phyloP scores from a whole-genome alignment of 1,140 invertebrate genomes.

The Triops cancriformis region DNA sequence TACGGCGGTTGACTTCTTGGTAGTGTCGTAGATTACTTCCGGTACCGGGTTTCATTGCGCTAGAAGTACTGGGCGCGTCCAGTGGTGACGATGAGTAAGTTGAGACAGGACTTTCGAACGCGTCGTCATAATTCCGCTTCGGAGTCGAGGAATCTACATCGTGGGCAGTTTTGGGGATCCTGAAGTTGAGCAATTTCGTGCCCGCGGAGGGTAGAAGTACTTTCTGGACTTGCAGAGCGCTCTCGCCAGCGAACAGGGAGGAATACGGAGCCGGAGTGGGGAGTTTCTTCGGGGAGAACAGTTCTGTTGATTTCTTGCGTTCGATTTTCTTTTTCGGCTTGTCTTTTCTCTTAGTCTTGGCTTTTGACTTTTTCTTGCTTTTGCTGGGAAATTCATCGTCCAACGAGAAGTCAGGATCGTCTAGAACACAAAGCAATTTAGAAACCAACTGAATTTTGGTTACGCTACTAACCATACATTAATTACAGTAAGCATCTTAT shows the following conservation, averaged over 20 bases:
- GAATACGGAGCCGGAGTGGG: no score
- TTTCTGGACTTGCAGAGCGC: neutral
- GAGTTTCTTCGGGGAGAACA: neutral
- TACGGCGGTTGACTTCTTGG: neutral
- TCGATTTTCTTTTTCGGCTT: neutral
- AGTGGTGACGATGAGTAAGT: neutral
- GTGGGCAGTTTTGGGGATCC: neutral
- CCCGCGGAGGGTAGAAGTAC: neutral
- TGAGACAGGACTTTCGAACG: neutral
- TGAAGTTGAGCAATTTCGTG: neutral
- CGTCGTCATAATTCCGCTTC: neutral
- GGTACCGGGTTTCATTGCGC: conserved; percentile 29
- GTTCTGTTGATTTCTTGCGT: neutral
- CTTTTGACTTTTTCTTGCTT: neutral
- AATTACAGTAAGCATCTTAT: neutral
- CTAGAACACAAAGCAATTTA: neutral
- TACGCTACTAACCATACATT: neutral
- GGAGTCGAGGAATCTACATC: neutral
- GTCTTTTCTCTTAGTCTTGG: neutral
- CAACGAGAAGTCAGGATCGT: neutral
- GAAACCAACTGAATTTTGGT: neutral
- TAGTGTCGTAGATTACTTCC: neutral
- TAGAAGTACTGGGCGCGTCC: neutral
- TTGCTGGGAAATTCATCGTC: neutral
- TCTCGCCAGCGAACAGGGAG: neutral